phyloP scores from a whole-genome alignment of 2,113 vertebrate genomes.

The Prolemur simus region DNA sequence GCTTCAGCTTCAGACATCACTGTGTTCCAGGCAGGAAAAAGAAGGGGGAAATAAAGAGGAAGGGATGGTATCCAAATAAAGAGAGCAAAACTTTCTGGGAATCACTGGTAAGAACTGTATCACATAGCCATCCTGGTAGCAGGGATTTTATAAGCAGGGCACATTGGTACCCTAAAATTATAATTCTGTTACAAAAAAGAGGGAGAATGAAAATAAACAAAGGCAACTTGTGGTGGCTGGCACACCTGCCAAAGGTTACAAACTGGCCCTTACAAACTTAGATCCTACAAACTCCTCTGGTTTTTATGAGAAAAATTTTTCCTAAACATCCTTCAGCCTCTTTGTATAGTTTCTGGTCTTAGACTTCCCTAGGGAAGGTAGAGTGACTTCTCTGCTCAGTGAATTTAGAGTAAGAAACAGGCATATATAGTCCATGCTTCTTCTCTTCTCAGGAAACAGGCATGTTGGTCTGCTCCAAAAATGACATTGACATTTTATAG shows the following conservation, averaged over 20 bases:
- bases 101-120: background rate
- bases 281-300: background rate
- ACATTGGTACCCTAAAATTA: background rate
- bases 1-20: background rate
- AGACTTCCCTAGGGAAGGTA: background rate
- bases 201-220: background rate
- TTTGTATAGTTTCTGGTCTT: background rate
- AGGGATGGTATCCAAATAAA: background rate
- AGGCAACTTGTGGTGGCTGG: background rate
- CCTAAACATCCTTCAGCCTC: background rate
- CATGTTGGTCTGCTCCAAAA: background rate
- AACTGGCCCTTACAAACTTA: background rate
- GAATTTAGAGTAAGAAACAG: background rate
- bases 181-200: background rate
- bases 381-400: background rate
- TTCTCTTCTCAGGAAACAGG: background rate
- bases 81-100: background rate
- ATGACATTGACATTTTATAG: background rate
- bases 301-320: slow-evolving; percentile 29
- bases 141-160: background rate
- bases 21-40: background rate
- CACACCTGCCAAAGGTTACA: background rate
- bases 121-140: background rate
- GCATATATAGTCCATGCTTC: background rate
- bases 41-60: background rate